Base-by-base conservation (phyloP, 2,888 invertebrate species). In the Lottia scabra region DNA sequence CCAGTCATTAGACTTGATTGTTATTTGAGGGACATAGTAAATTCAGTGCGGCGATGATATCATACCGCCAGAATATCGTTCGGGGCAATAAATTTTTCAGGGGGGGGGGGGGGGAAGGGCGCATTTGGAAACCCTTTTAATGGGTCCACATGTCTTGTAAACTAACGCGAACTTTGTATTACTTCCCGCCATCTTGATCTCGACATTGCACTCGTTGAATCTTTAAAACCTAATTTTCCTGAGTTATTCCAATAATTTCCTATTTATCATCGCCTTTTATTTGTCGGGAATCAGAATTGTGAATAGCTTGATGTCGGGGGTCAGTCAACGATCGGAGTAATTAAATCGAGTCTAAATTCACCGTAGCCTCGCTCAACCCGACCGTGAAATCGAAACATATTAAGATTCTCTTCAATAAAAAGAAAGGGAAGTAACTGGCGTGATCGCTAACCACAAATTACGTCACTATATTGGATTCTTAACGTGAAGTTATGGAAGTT, bases 241-340 rank as follows among this genome's bases (percentile, higher is more conserved):
- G 56, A 38, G 56, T 38, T 56, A 56, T 68, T 56, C 68, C 48
- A 68, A 48, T 68, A 68, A 68, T 68, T 68, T 68, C 68, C 56
- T 62, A 56, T 68, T 38, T 56, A 56, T 56, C 68, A 56, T 68
- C 56, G 56, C 19, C 68, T 38, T 48, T 68, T 68, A 68, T 68
- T 68, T 48, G 56, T 16, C 56, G 19, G 56, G 30, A 38, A n/a
- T 48, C 56, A 56, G 56, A 68, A 62, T 38, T 38, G 56, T 48
- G 68, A 68, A 68, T 68, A 68, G 38, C 38, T 62, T n/a, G 38
- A 56, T 68, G 68, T 27, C 43, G 68, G 62, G 43, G 68, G 56
- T 56, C 56, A 56, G 56, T 56, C 56, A 56, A 56, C 23, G 56
- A 56, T 23, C 23, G 56, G 56, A 23, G 23, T 56, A 56, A 56